Conservation (phyloP, 2,888 invertebrate genomes). For the Salticus scenicus region DNA sequence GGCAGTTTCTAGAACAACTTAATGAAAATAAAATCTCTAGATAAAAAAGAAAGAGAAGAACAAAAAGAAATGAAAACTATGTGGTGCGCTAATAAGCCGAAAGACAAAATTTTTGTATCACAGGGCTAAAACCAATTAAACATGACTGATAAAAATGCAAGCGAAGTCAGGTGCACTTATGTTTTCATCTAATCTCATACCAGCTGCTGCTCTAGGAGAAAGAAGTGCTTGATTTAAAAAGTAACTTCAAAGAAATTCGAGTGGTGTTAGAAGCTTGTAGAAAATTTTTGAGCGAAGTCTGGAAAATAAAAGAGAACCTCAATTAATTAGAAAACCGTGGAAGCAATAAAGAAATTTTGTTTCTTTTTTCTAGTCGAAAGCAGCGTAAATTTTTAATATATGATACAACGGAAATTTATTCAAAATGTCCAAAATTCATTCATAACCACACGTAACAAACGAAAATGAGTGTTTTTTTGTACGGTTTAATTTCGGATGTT, state of each 20-base stretch:
- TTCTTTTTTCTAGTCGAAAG: neutral
- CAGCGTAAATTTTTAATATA: neutral
- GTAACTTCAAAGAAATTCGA: constrained; percentile 2
- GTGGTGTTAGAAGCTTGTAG: neutral
- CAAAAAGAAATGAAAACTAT: neutral
- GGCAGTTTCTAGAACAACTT: too few species aligned
- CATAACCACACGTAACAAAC: neutral
- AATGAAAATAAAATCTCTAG: too few species aligned
- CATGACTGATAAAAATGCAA: constrained; percentile 66
- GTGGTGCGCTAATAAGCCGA: neutral
- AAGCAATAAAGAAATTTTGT: neutral
- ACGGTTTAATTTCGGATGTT: too few species aligned
- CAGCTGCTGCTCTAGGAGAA: constrained; percentile 18
- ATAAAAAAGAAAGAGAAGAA: neutral
- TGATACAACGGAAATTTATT: too few species aligned
- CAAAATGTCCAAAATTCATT: neutral
- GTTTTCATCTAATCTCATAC: constrained; percentile 43
- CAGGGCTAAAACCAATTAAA: constrained; percentile 66
- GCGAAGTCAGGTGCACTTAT: constrained; percentile 46
- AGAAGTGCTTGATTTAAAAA: constrained; percentile 11
- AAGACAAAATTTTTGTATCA: constrained; percentile 58
- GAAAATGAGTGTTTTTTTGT: too few species aligned
- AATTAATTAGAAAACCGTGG: neutral
- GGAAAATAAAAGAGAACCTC: neutral
- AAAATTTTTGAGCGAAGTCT: neutral